These are phyloP conservation scores for Anorthoa munda DNA, from an alignment of 2,888 invertebrate species.

Conservation along the genomic window DNA sequence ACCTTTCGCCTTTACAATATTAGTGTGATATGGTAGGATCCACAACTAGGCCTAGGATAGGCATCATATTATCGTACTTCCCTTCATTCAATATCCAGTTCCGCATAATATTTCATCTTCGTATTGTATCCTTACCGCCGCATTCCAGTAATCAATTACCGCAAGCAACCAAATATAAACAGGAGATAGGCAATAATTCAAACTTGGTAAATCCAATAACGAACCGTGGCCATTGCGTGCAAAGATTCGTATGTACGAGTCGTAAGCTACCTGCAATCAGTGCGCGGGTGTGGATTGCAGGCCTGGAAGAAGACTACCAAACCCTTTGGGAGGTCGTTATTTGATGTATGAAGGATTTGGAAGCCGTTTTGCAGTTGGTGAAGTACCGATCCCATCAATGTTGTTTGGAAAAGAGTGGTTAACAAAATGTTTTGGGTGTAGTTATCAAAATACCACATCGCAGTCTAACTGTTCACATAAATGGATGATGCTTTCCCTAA, in stretches of 20 bases:
- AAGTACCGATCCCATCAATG: background rate
- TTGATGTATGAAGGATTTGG: constrained; percentile 1
- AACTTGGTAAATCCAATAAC: constrained; percentile 88
- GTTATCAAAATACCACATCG: too few relatives aligned
- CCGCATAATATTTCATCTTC: constrained; percentile 25
- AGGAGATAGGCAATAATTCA: constrained; percentile 80
- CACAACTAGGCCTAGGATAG: too few relatives aligned
- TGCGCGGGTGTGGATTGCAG: constrained; percentile 34
- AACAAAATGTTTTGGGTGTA: too few relatives aligned
- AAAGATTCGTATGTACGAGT: constrained; percentile 9
- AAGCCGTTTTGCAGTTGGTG: too few relatives aligned
- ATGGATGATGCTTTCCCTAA: too few relatives aligned
- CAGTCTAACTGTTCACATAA: too few relatives aligned
- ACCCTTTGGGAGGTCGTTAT: constrained; percentile 10
- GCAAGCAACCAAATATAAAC: constrained; percentile 58
- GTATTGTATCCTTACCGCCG: constrained; percentile 1
- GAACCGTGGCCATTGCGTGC: constrained; percentile 78
- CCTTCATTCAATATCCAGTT: background rate
- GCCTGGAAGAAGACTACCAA: constrained; percentile 4
- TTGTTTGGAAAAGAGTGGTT: too few relatives aligned
- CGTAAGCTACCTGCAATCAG: constrained; percentile 62
- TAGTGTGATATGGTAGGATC: too few relatives aligned
- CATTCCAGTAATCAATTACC: constrained; percentile 51
- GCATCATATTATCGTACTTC: background rate
- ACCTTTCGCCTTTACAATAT: too few relatives aligned